Conservation (phyloP, 1,140 invertebrate species). For the Musca domestica region DNA sequence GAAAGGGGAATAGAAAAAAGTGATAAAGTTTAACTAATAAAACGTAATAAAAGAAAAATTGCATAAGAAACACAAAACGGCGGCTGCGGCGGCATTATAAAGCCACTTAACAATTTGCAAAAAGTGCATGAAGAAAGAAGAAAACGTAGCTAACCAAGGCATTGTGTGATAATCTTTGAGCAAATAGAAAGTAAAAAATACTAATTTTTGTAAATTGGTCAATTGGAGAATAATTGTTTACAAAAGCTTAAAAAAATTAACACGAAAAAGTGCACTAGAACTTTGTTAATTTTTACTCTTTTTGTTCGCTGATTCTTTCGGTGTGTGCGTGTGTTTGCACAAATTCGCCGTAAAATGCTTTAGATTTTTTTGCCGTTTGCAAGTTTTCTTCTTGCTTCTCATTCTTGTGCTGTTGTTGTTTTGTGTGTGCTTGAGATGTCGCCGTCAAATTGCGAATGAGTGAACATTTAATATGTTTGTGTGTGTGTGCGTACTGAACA, state of each 20-base stretch:
- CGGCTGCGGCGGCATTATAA: neutral
- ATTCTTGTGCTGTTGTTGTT: neutral
- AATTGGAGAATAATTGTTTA: neutral
- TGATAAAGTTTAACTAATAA: constrained; percentile 9
- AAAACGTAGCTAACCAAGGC: neutral
- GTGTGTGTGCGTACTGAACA: neutral
- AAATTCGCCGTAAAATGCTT: constrained; percentile 17
- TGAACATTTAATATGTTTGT: neutral
- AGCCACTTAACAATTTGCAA: constrained; percentile 2
- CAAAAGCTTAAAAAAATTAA: neutral
- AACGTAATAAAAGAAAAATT: constrained; percentile 18
- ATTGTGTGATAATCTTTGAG: neutral
- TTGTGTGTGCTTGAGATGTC: constrained; percentile 3
- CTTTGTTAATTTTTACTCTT: neutral
- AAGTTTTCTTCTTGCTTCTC: neutral
- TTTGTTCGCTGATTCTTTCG: neutral
- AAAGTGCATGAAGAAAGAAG: constrained; percentile 4
- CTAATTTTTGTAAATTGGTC: neutral
- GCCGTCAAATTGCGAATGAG: constrained; percentile 2
- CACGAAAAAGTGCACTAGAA: neutral
- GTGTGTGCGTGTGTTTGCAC: neutral
- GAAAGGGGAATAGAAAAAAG: neutral
- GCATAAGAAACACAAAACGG: constrained; percentile 17
- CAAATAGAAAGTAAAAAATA: neutral
- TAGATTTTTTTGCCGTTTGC: neutral